phyloP scores from a whole-genome alignment of 2,113 vertebrate species.

The Spilogale gracilis region DNA sequence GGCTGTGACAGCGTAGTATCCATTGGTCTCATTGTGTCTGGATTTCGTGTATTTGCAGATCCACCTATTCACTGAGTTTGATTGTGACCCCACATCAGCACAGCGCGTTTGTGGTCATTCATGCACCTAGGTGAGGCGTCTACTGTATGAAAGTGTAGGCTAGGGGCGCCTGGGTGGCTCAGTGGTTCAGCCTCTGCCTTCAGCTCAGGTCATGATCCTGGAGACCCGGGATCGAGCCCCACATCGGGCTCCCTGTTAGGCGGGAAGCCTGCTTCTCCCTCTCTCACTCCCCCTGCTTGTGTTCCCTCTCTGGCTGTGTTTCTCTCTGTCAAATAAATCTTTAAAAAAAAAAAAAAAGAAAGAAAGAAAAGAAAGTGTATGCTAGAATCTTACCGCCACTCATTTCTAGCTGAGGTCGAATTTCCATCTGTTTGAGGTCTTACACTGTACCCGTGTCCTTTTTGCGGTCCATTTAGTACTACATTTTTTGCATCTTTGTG shows the following conservation, averaged over 20 bases:
- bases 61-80: neutral
- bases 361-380: too few species aligned
- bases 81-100: neutral
- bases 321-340: too few species aligned
- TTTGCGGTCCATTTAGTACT: neutral
- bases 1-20: neutral
- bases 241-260: too few species aligned
- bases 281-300: too few species aligned
- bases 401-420: neutral
- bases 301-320: too few species aligned
- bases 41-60: neutral
- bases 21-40: neutral
- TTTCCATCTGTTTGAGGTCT: neutral
- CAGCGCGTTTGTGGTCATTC: neutral
- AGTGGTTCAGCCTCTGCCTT: too few species aligned
- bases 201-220: too few species aligned
- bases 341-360: too few species aligned
- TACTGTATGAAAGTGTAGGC: too few species aligned
- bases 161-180: too few species aligned
- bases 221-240: too few species aligned
- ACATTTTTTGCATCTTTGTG: neutral
- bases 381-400: neutral
- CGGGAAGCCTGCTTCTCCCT: too few species aligned
- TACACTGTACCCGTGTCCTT: neutral
- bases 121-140: neutral